phyloP scores from a whole-genome alignment of 2,113 vertebrate genomes.

The Syrmaticus mikado region DNA sequence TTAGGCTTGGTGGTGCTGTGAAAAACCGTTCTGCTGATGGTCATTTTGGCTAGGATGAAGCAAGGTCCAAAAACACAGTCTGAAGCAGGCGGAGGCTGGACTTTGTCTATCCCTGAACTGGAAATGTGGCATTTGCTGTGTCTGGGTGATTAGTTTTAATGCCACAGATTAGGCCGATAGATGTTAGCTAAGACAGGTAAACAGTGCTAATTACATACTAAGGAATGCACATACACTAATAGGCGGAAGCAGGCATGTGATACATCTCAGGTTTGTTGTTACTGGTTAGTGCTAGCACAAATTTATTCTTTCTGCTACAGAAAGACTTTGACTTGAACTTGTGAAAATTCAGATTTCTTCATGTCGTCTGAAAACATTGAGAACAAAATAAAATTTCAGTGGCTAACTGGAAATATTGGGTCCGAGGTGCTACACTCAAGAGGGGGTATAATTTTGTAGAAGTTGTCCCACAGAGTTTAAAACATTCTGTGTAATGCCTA shows the following conservation, averaged over 20 bases:
- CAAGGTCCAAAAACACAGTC: too few relatives aligned
- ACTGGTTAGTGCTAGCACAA: neutral
- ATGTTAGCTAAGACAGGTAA: slow-evolving; percentile 16
- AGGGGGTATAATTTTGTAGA: neutral
- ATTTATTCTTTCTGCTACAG: neutral
- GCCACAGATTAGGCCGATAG: neutral
- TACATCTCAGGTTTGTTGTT: neutral
- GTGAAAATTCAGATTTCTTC: neutral
- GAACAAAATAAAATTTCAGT: neutral
- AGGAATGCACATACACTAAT: neutral
- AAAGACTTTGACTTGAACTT: neutral
- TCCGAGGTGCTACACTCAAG: neutral
- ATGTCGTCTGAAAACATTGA: neutral
- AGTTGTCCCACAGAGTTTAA: neutral
- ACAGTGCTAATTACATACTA: neutral
- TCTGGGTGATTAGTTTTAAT: slow-evolving; percentile 17
- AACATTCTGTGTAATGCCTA: neutral
- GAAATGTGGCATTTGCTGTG: neutral
- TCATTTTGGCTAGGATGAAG: neutral
- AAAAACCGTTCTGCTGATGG: neutral
- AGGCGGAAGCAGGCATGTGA: neutral
- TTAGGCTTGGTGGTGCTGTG: neutral
- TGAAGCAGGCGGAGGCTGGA: neutral
- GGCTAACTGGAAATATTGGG: neutral
- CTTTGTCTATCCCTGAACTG: neutral